A percentile compares a stretch with the other conserved stretches of the same genome.
phyloP scores from a whole-genome alignment of 2,797 vertebrate species.

The Mionectes olivaceus region DNA sequence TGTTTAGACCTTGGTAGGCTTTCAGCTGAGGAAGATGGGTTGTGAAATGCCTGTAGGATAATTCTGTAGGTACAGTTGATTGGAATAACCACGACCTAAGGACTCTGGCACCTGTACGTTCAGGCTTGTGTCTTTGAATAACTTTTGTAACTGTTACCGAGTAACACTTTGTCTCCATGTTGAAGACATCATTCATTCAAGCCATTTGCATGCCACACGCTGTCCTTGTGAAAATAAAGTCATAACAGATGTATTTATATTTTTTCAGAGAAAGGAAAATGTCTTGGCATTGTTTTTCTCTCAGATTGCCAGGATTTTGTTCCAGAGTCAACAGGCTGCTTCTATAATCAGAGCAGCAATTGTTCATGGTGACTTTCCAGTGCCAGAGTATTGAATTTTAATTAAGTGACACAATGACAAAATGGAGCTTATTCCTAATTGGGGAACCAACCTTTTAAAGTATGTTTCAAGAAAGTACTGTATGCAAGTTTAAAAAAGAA shows the following conservation, averaged over 20 bases:
- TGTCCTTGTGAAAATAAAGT: background rate
- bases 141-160: background rate
- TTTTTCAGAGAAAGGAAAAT: background rate
- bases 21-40: background rate
- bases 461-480: background rate
- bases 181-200: background rate
- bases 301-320: constrained; percentile 12
- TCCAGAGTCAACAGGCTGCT: constrained; percentile 21
- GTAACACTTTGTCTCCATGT: background rate
- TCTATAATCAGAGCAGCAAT: constrained; percentile 4
- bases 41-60: background rate
- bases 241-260: background rate
- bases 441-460: constrained; percentile 5
- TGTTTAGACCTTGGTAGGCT: background rate
- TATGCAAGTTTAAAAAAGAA: background rate
- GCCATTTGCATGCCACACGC: background rate
- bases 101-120: background rate
- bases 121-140: background rate
- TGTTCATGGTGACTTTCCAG: constrained; percentile 5
- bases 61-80: background rate
- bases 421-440: background rate
- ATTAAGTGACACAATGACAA: constrained; percentile 15
- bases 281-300: constrained; percentile 3
- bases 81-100: background rate
- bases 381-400: constrained; percentile 8